These are phyloP conservation scores for Oreochromis aureus DNA, from an alignment of 2,113 vertebrate species.

Conservation along the genomic window DNA sequence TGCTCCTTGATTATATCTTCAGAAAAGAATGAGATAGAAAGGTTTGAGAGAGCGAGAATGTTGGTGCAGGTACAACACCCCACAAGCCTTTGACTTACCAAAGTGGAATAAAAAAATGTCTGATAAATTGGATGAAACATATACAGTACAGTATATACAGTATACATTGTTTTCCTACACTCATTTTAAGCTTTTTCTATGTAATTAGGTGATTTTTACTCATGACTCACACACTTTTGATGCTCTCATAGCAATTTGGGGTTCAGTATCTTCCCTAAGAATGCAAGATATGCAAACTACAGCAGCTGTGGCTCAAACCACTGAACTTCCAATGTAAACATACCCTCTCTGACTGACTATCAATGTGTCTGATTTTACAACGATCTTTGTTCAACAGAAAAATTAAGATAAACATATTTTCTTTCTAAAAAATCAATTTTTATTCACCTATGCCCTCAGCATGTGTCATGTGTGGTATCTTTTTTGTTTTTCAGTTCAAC, in stretches of 20 bases:
- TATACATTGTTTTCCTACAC: background rate
- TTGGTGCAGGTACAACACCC: background rate
- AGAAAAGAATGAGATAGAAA: background rate
- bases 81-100: background rate
- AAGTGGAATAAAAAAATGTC: background rate
- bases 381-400: background rate
- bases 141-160: background rate
- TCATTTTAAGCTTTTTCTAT: background rate
- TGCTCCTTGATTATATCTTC: constrained; percentile 96
- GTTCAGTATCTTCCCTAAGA: background rate
- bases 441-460: background rate
- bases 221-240: background rate
- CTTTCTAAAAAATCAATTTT: background rate
- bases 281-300: background rate
- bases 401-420: background rate
- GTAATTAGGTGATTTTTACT: background rate
- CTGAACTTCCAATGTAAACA: background rate
- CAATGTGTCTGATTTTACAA: background rate
- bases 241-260: background rate
- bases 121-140: background rate
- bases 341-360: background rate
- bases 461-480: background rate
- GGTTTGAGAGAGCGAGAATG: background rate
- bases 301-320: background rate
- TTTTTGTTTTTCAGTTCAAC: background rate